Evolutionary conservation across 2,888 invertebrate species (phyloP).

Genomic region (Epiblema foenella): DNA sequence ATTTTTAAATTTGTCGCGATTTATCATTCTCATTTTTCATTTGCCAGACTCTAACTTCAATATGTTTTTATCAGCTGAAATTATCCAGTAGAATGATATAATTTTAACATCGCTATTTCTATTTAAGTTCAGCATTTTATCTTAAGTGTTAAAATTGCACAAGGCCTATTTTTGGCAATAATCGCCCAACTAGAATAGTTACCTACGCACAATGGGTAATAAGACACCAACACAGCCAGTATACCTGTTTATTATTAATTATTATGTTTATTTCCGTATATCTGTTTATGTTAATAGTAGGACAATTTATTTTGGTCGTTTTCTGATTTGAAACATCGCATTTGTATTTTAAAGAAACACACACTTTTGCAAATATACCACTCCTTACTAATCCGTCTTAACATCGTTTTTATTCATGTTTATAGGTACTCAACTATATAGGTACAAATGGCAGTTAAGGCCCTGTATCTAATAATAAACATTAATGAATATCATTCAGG

Average conservation of each 20-base stretch:
- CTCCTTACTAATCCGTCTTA: too few species aligned
- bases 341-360: background rate
- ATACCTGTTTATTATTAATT: background rate
- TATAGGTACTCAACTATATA: background rate
- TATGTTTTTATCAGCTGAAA: background rate
- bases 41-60: too few species aligned
- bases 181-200: conserved; percentile 28
- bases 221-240: conserved; percentile 13
- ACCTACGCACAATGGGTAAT: conserved; percentile 31
- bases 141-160: conserved; percentile 8
- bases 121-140: background rate
- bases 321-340: conserved; percentile 12
- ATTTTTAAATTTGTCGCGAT: too few species aligned
- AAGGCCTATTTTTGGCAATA: conserved; percentile 22
- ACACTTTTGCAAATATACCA: background rate
- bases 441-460: too few species aligned
- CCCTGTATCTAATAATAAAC: too few species aligned
- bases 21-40: too few species aligned
- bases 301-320: conserved; percentile 35
- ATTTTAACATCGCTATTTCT: too few species aligned
- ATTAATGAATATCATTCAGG: too few species aligned
- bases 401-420: background rate
- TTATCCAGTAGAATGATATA: background rate
- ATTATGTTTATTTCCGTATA: background rate
- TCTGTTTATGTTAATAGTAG: conserved; percentile 42